A percentile compares a stretch with the other conserved stretches of the same genome.
These are phyloP conservation scores for Chaunax sp. DNA, from an alignment of 2,797 vertebrate genomes.

Conservation along the genomic window DNA sequence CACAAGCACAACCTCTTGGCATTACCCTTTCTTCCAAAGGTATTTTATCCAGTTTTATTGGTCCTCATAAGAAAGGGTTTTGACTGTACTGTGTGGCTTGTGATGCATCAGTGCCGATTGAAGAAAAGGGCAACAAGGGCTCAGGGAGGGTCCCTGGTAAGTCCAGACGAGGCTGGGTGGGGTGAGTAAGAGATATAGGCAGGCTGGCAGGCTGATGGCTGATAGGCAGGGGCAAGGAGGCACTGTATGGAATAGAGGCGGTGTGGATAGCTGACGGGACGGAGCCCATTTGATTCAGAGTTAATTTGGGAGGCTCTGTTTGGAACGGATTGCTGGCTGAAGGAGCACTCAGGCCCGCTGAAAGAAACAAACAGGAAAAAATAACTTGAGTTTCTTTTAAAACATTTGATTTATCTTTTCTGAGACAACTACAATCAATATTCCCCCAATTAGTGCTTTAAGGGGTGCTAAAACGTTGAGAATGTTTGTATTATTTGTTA, in stretches of 20 bases:
- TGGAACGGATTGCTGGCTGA: slow-evolving; percentile 92
- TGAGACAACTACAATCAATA: too few species aligned
- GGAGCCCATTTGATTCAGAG: slow-evolving; percentile 91
- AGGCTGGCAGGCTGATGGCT: slow-evolving; percentile 87
- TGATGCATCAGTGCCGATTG: slow-evolving; percentile 61
- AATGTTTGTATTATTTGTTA: too few species aligned
- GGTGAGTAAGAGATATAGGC: slow-evolving; percentile 85
- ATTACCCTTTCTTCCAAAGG: slow-evolving; percentile 27
- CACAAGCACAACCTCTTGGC: slow-evolving; percentile 48
- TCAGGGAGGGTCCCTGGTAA: slow-evolving; percentile 84
- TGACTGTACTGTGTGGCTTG: slow-evolving; percentile 72
- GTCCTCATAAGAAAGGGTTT: slow-evolving; percentile 85
- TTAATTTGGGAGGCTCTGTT: slow-evolving; percentile 86
- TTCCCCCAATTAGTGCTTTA: not conserved
- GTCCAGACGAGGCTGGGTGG: slow-evolving; percentile 78
- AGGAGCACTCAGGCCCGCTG: slow-evolving; percentile 84
- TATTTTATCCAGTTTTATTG: slow-evolving; percentile 37
- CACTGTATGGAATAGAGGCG: slow-evolving; percentile 82
- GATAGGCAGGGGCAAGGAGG: slow-evolving; percentile 85
- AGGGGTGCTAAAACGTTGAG: too few species aligned
- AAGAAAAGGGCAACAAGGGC: slow-evolving; percentile 86
- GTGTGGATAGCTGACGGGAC: slow-evolving; percentile 58
- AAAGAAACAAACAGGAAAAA: slow-evolving; percentile 7
- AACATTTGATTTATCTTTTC: too few species aligned
- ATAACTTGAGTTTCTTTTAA: not conserved